A percentile compares a stretch with the other conserved stretches of the same genome.
These are phyloP conservation scores for Rhizomys pruinosus DNA, from an alignment of 2,113 vertebrate species.

Conservation along the genomic window DNA sequence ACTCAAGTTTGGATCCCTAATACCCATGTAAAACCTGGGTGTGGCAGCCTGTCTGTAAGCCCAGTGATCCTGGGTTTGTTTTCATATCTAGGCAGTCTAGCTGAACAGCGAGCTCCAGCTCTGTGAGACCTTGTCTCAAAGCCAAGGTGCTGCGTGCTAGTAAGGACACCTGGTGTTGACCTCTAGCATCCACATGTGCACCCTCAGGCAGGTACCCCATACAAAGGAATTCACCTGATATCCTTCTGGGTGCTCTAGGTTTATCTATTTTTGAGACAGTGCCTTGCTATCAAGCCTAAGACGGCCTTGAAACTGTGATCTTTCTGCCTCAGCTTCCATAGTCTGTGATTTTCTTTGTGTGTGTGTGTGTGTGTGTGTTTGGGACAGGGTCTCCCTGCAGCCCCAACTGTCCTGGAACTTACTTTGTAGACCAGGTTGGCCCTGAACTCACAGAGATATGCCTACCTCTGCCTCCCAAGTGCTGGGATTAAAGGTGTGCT, in stretches of 20 bases:
- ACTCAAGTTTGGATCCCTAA: neutral
- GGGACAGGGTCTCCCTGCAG: no score
- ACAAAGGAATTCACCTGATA: conserved; percentile 33
- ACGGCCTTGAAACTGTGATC: neutral
- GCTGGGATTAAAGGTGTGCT: no score
- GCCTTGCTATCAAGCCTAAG: neutral
- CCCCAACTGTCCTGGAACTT: no score
- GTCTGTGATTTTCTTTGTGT: neutral
- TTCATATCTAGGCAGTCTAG: neutral
- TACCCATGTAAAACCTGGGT: neutral
- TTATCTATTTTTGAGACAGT: neutral
- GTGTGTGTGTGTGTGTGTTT: no score
- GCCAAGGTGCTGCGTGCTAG: neutral
- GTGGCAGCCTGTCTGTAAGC: neutral
- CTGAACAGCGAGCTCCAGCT: neutral
- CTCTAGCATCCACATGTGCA: neutral
- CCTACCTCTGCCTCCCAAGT: no score
- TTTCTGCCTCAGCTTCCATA: neutral
- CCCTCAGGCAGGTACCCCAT: neutral
- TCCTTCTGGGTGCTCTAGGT: neutral
- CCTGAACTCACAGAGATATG: no score
- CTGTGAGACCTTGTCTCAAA: neutral
- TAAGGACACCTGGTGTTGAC: neutral
- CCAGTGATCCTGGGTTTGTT: neutral
- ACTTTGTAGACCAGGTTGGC: no score